These are phyloP conservation scores for Theocolax elegans DNA, from an alignment of 1,140 invertebrate species.

Conservation along the genomic window DNA sequence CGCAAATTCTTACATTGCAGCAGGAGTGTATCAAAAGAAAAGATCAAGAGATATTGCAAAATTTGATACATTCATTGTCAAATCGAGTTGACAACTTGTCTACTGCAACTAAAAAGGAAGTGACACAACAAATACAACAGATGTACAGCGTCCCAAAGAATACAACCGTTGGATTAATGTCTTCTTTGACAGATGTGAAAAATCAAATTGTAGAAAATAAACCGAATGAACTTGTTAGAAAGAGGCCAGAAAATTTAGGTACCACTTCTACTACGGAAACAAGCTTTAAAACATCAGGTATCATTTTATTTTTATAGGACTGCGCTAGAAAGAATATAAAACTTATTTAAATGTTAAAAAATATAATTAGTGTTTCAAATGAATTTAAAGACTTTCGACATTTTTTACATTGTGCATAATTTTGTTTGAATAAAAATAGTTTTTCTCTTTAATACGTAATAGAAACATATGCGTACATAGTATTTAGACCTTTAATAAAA, in stretches of 20 bases:
- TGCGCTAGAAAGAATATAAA: too few relatives aligned
- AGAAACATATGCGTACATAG: too few relatives aligned
- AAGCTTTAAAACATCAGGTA: conserved; percentile 12
- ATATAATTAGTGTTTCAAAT: too few relatives aligned
- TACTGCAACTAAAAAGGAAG: conserved; percentile 45
- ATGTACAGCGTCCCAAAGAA: conserved; percentile 51
- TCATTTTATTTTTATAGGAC: background rate
- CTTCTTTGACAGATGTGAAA: conserved; percentile 43
- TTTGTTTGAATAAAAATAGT: too few relatives aligned
- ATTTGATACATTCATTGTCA: conserved; percentile 5
- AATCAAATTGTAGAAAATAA: conserved; percentile 23
- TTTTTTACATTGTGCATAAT: too few relatives aligned
- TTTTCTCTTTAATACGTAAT: too few relatives aligned
- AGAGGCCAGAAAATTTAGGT: conserved; percentile 4
- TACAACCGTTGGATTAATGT: conserved; percentile 47
- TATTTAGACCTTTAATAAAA: too few relatives aligned
- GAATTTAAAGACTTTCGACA: too few relatives aligned
- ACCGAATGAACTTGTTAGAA: background rate
- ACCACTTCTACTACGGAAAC: background rate
- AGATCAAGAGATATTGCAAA: conserved; percentile 36
- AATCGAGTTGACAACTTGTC: conserved; percentile 30
- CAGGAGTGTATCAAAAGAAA: conserved; percentile 55
- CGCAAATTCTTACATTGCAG: conserved; percentile 60
- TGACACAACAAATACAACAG: conserved; percentile 52
- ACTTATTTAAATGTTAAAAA: too few relatives aligned